Percentiles rank a stretch among this genome's conserved stretches.
phyloP scores from a whole-genome alignment of 2,797 vertebrate genomes.

The Pseudochromis fuscus region DNA sequence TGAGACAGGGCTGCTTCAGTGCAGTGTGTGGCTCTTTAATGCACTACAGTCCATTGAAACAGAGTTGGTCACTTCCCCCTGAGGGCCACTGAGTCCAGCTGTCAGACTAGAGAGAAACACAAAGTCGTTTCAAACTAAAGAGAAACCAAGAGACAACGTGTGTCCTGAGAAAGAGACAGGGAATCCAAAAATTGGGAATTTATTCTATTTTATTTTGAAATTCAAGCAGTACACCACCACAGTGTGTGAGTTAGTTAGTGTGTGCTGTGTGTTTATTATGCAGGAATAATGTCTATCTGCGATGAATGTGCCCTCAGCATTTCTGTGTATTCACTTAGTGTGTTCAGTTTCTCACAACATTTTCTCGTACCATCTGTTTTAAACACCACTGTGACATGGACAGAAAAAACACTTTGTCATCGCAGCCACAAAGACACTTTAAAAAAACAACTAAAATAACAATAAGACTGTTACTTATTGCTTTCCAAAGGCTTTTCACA shows the following conservation, averaged over 20 bases:
- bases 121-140: constrained; percentile 19
- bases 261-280: background rate
- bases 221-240: background rate
- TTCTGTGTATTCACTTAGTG: background rate
- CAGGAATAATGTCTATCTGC: background rate
- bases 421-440: background rate
- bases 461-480: too few relatives aligned
- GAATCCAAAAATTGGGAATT: background rate
- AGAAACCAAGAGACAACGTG: background rate
- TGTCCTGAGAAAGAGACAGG: background rate
- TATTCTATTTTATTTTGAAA: rapidly evolving
- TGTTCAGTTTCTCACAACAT: background rate
- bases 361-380: constrained; percentile 16
- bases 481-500: background rate
- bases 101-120: constrained; percentile 42
- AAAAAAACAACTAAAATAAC: too few relatives aligned
- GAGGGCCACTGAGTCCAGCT: constrained; percentile 53
- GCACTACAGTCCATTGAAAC: constrained; percentile 30
- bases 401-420: background rate
- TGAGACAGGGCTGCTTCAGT: background rate
- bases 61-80: constrained; percentile 37
- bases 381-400: constrained; percentile 9
- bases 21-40: constrained; percentile 22
- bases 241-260: background rate
- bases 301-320: constrained; percentile 1